Percentiles rank a stretch among this genome's conserved stretches.
Evolutionary conservation across 64 coral and sea anemone species (phyloP).

Genomic region (Acropora tenuis): DNA sequence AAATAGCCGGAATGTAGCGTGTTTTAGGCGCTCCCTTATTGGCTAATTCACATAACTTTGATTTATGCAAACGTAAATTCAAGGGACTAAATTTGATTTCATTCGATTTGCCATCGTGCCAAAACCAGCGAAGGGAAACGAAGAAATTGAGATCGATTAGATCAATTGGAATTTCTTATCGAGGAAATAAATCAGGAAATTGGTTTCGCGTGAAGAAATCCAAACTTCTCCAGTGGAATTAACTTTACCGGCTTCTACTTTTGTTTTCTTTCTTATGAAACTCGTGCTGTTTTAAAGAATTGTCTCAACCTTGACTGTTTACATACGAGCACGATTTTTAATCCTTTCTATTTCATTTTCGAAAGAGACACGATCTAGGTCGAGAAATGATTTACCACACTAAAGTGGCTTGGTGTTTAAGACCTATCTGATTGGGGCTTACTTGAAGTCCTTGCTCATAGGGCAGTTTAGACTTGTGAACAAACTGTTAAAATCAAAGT

Average conservation of each 20-base stretch:
- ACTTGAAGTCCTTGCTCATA: too few species aligned
- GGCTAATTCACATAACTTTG: conserved; percentile 25
- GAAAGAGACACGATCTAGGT: not conserved
- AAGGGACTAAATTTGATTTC: not conserved
- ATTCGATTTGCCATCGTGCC: conserved; percentile 4
- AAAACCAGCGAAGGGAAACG: conserved; percentile 17
- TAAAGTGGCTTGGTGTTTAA: too few species aligned
- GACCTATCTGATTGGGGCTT: too few species aligned
- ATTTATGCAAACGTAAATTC: conserved; percentile 1
- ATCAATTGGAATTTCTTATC: conserved; percentile 21
- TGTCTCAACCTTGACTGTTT: not conserved
- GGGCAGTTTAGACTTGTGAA: too few species aligned
- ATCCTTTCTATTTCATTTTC: not conserved
- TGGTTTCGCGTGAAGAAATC: not conserved
- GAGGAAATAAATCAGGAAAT: not conserved
- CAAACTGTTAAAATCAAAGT: too few species aligned
- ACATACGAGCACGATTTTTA: conserved; percentile 2
- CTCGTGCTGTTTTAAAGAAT: conserved; percentile 10
- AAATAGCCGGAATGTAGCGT: conserved; percentile 31
- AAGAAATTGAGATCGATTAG: conserved; percentile 23
- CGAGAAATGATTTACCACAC: too few species aligned
- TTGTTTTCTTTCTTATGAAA: not conserved
- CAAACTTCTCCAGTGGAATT: not conserved
- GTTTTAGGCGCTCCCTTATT: not conserved
- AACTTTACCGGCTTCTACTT: not conserved